Base-by-base conservation (phyloP, 2,888 invertebrate genomes). In the Drosophila kokeensis region DNA sequence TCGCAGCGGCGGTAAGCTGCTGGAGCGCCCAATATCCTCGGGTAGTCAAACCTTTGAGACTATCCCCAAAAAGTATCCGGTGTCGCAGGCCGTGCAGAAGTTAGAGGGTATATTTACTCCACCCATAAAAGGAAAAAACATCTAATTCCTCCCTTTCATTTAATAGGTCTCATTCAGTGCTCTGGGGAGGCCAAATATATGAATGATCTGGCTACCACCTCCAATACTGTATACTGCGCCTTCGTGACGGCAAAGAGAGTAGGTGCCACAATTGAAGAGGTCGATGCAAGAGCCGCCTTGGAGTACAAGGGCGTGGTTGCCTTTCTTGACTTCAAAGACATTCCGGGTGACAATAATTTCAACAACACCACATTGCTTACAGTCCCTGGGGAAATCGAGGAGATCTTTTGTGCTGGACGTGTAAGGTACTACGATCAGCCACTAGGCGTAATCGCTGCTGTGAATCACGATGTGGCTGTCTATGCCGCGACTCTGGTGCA, bases 111-210 rank as follows among this genome's bases (percentile, higher is more conserved):
- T 95, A n/a, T 62, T 0, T 18, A 30, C 0, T 8, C 21, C 13
- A 15, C 1, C 10, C 21, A 29, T 2, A 10, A 4, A 2, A 5
- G 0, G 1, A 11, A 11, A 1, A 4, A 34, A 7, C 24, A 6
- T 32, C 5, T 0, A 21, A n/a, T 2, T 24, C 7, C 0, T 24
- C 36, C 5, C 13, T 7, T 29, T n/a, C 6, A 30, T 55, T 18
- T 4, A 4, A 8, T 10, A 83, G 83, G 83, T 0, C 81, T 86
- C 2, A 94, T 95, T 52, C 95, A 96, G 81, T 95, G 95, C 79
- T 94, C 95, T 83, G 98, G 98, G 2, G 97, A 97, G 91, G 96
- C 97, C 0, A 94, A 95, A 59, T 98, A 96, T 92, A 94, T 96
- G 27, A 96, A 96, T 90, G 98, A 98, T 91, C 93, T 96, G 27